Base-by-base conservation (phyloP, 2,797 vertebrate species). In the Hyperoplus lanceolatus region DNA sequence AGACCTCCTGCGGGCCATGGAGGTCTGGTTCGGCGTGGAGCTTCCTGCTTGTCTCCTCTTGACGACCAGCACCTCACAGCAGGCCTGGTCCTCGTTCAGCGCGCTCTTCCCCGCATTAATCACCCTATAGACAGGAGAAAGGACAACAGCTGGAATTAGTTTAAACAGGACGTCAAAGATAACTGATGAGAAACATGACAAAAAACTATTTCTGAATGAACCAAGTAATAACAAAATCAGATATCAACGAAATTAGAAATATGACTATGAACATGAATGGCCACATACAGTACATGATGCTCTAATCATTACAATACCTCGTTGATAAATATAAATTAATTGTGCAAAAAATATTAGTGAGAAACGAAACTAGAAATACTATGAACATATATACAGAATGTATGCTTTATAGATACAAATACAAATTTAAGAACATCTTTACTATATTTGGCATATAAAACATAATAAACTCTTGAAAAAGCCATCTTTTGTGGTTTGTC, bases 81-180 rank as follows among this genome's bases (percentile, higher is more conserved):
- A 97, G 49, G 97, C 98, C 92, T 99, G 98, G 93, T 99, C 98
- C 92, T 99, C 98, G 8, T 99, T 99, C 86, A 99, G 94, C 0
- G 96, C 95, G 92, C 98, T 99, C 90, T 99, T 99, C 45, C 98
- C 98, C 0, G 98, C 97, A 80, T 99, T 99, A 93, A 99, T 99
- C 66, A 98, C 97, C 90, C 98, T 99, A 89, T 0, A 84, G 2
- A 63, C 50, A 82, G 49, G 73, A 3, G 39, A 3, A 10, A 78
- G 0, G 49, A 21, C 9, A 54, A 1, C 55, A 68, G 16, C 16
- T 8, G 5, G 46, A 4, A 16, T 36, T 55, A 1, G 53, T 3
- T 48, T 60, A 9, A 43, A 36, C 13, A 45, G 38, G n/a, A 41
- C 48, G 48, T 5, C 4, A 45, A 13, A 50, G 6, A 51, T n/a